A percentile compares a stretch with the other conserved stretches of the same genome.
phyloP scores from a whole-genome alignment of 2,888 invertebrate genomes.

The Palloptera scutellata region DNA sequence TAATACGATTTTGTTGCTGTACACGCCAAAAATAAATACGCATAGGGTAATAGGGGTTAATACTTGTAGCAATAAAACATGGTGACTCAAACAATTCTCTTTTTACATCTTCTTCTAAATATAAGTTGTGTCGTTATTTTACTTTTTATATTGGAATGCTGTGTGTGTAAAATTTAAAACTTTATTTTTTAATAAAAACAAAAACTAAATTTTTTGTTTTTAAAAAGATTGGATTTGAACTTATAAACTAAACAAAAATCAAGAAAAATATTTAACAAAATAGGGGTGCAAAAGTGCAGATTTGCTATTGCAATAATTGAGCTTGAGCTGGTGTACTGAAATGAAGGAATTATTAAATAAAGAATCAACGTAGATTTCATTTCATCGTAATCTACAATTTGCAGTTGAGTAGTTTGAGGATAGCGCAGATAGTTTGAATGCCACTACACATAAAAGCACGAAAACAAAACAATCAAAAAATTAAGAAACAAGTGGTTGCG shows the following conservation, averaged over 20 bases:
- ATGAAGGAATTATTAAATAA: not conserved
- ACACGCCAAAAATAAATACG: constrained; percentile 3
- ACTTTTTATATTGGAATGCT: constrained; percentile 42
- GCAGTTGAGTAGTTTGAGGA: too few species aligned
- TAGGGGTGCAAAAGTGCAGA: not conserved
- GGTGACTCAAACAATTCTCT: constrained; percentile 18
- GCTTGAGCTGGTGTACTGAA: too few species aligned
- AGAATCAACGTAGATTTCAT: too few species aligned
- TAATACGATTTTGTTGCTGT: constrained; percentile 6
- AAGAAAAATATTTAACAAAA: constrained; percentile 7
- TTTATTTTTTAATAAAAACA: not conserved
- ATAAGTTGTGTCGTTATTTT: constrained; percentile 24
- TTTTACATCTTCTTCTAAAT: constrained; percentile 15
- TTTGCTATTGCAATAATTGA: constrained; percentile 6
- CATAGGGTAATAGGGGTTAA: constrained; percentile 16
- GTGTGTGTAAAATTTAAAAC: constrained; percentile 30
- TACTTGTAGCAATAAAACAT: constrained; percentile 27
- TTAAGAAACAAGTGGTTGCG: constrained; percentile 12
- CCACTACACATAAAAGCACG: not conserved
- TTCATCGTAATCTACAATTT: too few species aligned
- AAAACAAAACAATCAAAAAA: constrained; percentile 6
- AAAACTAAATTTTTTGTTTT: not conserved
- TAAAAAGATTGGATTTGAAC: constrained; percentile 20
- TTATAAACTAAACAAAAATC: constrained; percentile 25
- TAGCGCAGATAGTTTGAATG: too few species aligned